Base-by-base conservation (phyloP, 2,888 invertebrate species). In the Agonopterix subpropinquella region DNA sequence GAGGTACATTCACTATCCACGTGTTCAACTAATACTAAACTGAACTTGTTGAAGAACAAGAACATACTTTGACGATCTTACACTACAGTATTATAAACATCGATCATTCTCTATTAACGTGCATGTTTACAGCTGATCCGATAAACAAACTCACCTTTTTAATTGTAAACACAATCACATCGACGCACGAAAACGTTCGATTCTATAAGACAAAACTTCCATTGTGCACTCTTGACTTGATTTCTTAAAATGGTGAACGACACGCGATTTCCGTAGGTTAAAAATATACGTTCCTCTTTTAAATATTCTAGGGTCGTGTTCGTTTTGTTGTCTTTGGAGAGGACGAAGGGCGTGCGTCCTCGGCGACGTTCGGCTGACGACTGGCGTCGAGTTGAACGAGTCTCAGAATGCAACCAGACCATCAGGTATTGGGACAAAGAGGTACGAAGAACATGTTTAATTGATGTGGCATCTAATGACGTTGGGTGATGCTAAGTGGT, bases 191-290 rank as follows among this genome's bases (percentile, higher is more conserved):
- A 61, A 71, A 72, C 68, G 71, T 72, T 70, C 69, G 61, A 64
- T 62, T 50, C 11, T 11, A 53, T 50, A 59, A 58, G 60, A 63
- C 56, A 64, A 39, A 72, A 77, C 71, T 71, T 73, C 70, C 74
- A 73, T 67, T 64, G 61, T 51, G 44, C 48, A 45, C 49, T 41
- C 45, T 53, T 44, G 52, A 53, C 62, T 65, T 28, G 28, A 28
- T 28, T 28, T 28, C 28, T 28, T 65, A 64, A 59, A 57, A 59
- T 54, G 53, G 58, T 28, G 28, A 54, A 53, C 57, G 65, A 70
- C 76, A 78, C 77, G 70, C 73, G 67, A 71, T 80, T 77, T 75
- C 73, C 77, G 73, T 62, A 64, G 64, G 77, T 73, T 79, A 80
- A 80, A 81, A 80, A 81, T 83, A 79, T 62, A 52, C 60, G 60